Conservation (phyloP, 2,113 vertebrate species). For the Rallus limicola region DNA sequence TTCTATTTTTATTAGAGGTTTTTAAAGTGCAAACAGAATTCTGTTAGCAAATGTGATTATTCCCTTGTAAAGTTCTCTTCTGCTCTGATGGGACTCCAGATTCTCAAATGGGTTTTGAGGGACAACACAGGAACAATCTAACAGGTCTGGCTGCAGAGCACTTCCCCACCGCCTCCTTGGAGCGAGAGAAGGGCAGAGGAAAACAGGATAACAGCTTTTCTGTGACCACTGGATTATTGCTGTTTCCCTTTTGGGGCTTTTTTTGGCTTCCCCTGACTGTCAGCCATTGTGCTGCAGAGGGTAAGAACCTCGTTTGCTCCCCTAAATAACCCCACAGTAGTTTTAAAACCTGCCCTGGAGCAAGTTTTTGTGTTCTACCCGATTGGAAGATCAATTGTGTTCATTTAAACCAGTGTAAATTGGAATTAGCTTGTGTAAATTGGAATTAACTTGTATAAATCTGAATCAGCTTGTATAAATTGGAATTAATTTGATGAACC, state of each 20-base stretch:
- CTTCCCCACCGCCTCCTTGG: not conserved
- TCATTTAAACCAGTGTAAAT: not conserved
- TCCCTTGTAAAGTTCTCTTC: not conserved
- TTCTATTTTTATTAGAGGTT: slow-evolving; percentile 76
- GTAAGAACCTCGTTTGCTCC: not conserved
- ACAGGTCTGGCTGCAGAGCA: not conserved
- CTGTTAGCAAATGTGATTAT: not conserved
- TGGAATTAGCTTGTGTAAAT: not conserved
- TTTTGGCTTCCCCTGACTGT: too few relatives aligned
- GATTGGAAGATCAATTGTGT: not conserved
- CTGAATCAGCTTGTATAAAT: not conserved
- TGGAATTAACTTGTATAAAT: not conserved
- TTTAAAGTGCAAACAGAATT: slow-evolving; percentile 59
- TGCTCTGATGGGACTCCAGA: not conserved
- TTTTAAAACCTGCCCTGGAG: not conserved
- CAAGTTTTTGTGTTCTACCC: not conserved
- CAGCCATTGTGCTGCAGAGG: not conserved
- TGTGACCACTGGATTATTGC: not conserved
- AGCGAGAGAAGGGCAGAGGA: too few relatives aligned
- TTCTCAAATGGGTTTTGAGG: not conserved
- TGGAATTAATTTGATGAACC: not conserved
- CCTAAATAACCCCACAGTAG: accelerated
- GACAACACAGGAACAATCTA: accelerated
- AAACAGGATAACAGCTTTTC: not conserved
- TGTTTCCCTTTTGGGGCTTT: not conserved